These are phyloP conservation scores for Aelia acuminata DNA, from an alignment of 2,888 invertebrate genomes.

Conservation along the genomic window DNA sequence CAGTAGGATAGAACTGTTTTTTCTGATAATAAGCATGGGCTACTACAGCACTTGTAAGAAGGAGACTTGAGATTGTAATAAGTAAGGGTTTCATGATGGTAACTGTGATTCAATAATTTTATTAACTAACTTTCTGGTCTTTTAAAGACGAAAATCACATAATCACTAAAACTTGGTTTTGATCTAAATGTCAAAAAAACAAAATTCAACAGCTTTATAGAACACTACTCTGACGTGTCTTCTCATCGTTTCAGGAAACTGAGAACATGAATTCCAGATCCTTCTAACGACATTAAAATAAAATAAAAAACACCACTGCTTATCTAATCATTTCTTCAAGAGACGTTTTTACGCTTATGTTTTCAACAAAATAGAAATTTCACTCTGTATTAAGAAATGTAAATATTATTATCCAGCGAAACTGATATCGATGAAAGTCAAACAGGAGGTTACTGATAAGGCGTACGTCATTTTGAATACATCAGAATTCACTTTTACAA, in stretches of 20 bases:
- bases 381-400: not conserved
- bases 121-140: not conserved
- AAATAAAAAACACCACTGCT: not conserved
- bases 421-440: not conserved
- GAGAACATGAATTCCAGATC: not conserved
- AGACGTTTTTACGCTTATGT: not conserved
- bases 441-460: conserved; percentile 22
- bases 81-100: conserved; percentile 75
- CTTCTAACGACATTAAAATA: not conserved
- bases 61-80: conserved; percentile 84
- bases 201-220: not conserved
- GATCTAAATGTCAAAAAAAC: not conserved
- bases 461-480: not conserved
- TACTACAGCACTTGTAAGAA: conserved; percentile 86
- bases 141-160: not conserved
- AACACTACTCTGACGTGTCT: not conserved
- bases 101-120: not conserved
- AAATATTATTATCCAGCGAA: not conserved
- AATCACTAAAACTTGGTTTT: not conserved
- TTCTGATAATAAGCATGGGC: conserved; percentile 99
- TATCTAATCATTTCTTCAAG: not conserved
- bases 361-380: not conserved
- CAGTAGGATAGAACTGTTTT: conserved; percentile 99
- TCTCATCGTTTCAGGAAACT: not conserved
- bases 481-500: not conserved